Evolutionary conservation across 2,797 vertebrate genomes (phyloP).

Genomic region (Micrastur ruficollis): DNA sequence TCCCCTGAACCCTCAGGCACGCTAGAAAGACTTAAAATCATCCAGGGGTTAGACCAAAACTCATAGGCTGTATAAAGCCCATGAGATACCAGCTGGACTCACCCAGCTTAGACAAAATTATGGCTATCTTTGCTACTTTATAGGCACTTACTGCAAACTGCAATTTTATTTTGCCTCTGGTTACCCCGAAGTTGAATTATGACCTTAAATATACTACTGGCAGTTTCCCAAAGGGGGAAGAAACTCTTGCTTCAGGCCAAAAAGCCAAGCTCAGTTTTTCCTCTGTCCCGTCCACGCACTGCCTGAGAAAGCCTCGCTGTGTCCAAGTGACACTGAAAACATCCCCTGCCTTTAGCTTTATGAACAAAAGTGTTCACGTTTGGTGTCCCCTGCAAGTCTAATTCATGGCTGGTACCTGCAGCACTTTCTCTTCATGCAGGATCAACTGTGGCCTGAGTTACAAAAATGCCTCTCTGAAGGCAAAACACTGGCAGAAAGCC

Average conservation of each 20-base stretch:
- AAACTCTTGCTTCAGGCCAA: not conserved
- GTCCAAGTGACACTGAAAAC: not conserved
- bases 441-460: not conserved
- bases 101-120: not conserved
- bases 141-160: not conserved
- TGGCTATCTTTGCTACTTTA: not conserved
- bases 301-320: rapidly evolving
- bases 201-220: not conserved
- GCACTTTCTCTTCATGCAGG: not conserved
- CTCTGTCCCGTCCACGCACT: not conserved
- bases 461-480: not conserved
- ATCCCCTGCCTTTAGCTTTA: not conserved
- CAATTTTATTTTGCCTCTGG: not conserved
- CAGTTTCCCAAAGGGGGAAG: not conserved
- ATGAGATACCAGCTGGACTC: not conserved
- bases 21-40: not conserved
- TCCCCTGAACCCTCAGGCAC: not conserved
- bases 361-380: not conserved
- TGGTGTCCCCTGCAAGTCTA: not conserved
- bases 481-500: not conserved
- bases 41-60: not conserved
- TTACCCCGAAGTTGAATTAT: not conserved
- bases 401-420: not conserved
- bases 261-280: not conserved
- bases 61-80: not conserved